phyloP scores from a whole-genome alignment of 2,797 vertebrate species.

The Hydrophis major region DNA sequence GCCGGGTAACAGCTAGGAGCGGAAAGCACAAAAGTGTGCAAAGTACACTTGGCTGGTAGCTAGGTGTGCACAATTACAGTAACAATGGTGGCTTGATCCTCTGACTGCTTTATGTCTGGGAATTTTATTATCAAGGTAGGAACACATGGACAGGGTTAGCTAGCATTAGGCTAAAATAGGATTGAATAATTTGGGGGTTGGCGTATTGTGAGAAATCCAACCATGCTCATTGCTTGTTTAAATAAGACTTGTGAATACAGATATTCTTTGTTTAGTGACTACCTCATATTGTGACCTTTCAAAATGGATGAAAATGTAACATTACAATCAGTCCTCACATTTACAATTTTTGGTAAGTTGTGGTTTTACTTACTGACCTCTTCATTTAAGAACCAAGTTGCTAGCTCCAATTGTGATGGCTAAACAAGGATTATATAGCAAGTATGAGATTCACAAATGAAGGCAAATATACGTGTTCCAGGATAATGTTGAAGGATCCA shows the following conservation, averaged over 20 bases:
- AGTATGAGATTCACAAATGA: background rate
- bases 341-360: background rate
- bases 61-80: rapidly evolving
- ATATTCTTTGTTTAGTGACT: background rate
- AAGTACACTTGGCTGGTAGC: background rate
- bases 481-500: background rate
- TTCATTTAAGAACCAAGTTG: background rate
- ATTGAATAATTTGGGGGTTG: background rate
- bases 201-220: background rate
- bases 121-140: background rate
- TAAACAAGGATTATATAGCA: background rate
- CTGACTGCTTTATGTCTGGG: background rate
- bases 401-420: background rate
- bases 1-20: rapidly evolving
- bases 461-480: background rate
- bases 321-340: background rate
- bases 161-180: background rate
- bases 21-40: background rate
- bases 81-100: background rate
- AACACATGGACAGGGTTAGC: background rate
- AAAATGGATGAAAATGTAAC: background rate
- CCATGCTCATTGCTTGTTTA: background rate
- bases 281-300: background rate
- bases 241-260: background rate
- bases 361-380: background rate